Evolutionary conservation across 2,888 invertebrate species (phyloP), one percentile per base, ranked within the genome.

Genomic region (Volucella zonaria): DNA sequence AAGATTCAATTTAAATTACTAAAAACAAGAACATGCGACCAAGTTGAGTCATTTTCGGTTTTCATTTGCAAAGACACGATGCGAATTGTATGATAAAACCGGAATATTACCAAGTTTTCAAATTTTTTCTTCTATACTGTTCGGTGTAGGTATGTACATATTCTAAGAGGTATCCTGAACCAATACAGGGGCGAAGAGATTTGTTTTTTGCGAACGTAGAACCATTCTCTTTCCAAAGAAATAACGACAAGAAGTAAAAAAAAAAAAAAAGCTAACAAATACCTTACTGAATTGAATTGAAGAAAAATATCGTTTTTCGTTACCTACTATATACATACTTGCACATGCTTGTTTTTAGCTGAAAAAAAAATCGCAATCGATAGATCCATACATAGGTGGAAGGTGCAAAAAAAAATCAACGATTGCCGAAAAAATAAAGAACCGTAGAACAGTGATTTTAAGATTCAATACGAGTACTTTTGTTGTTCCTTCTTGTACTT

Each of bases 21-120:
- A 6, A 31, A 6, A 31, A 31, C 31, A 31, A 31, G 31, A 31
- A 31, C 31, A 31, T 31, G 31, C 31, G 31, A 31, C 31, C 31
- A 31, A 31, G 31, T 31, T 31, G 2, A 31, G 31, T 31, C 31
- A 31, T 31, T 31, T 31, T 6, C 6, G 3, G 1, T 31, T 31
- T 18, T 18, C 31, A 45, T 43, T 45, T 15, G 31, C 43, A 23
- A 73, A 47, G 31, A 38, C 31, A 61, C 38, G 11, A 51, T 54
- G 67, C 52, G 51, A 79, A 79, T 64, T 6, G 31, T 79, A 64
- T 47, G 73, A 77, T 71, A 71, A 73, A 85, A 85, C 85, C 85
- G 76, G 85, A 85, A 85, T 85, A 66, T 67, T 80, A 73, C 81
- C 58, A 52, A 61, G 75, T 78, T 82, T 71, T 79, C 73, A 79